Conservation (phyloP, 2,888 invertebrate genomes). For the Carpatolechia fugitivella region DNA sequence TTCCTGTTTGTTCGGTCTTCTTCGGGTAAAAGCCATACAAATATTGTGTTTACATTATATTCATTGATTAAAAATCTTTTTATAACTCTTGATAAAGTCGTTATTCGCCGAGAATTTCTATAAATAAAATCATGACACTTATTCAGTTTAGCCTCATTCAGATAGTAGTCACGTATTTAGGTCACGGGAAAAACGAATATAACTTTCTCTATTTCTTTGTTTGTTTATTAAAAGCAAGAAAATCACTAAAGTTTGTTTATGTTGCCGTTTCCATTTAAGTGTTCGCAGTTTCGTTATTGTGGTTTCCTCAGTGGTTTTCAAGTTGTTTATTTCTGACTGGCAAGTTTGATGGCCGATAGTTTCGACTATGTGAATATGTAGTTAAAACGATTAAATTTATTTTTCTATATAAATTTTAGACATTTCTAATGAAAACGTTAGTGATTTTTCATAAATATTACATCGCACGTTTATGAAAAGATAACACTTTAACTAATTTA, state of each 20-base stretch:
- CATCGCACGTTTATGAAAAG: no score
- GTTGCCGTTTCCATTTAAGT: conserved; percentile 51
- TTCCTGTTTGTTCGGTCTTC: no score
- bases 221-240: conserved; percentile 64
- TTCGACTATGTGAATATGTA: no score
- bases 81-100: no score
- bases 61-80: no score
- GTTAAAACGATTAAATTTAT: no score
- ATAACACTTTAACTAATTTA: no score
- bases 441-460: no score
- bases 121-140: neutral
- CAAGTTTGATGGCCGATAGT: neutral
- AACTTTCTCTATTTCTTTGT: conserved; percentile 60
- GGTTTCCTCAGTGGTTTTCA: conserved; percentile 33
- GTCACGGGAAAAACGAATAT: conserved; percentile 42
- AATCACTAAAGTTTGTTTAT: conserved; percentile 56
- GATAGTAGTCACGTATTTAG: conserved; percentile 28
- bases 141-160: neutral
- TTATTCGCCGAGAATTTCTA: neutral
- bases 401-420: no score
- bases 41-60: no score
- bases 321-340: conserved; percentile 44
- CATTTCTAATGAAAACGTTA: no score
- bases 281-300: conserved; percentile 63
- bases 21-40: no score